Base-by-base conservation (phyloP, 2,888 invertebrate genomes). In the Alviniconcha strummeri region DNA sequence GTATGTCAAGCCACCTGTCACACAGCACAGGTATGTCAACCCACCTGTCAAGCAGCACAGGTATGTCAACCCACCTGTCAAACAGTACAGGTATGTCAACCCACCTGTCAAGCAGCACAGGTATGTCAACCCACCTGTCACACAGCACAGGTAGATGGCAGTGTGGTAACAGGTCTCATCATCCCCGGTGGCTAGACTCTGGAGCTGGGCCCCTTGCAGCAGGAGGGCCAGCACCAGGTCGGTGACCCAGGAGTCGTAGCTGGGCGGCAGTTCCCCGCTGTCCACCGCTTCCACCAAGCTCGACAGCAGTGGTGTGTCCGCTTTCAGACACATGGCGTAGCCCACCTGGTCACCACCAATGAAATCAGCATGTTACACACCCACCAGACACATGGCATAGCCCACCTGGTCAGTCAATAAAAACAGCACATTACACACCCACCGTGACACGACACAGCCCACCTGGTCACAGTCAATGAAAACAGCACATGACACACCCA, bases 101-200 rank as follows among this genome's bases (percentile, higher is more conserved):
- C 36, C 36, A 36, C 36, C 36, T 36, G 36, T 36, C 36, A 36
- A 36, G 36, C 36, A 36, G 36, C 36, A 0, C 36, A 0, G 3
- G 36, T 36, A 36, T 36, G 36, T 36, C 52, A n/a, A 69, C 80
- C 17, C 85, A 90, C 91, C 88, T 84, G 89, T 89, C 1, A 82
- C 55, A 15, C 88, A 71, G 56, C 88, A 87, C 77, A 89, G 88
- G 81, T 88, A 87, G 19, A 88, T 86, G 17, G 83, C 87, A 56
- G 88, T 88, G 85, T 90, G 89, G 13, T 89, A 84, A 5, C 86
- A 85, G 9, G 89, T 89, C 75, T 90, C 90, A 9, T 81, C 80
- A 0, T 86, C 86, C 80, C 87, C 82, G n/a, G 81, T 80, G 5
- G 85, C 80, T 19, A 88, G 82, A 8, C 82, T 86, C 13, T 60